Base-by-base conservation (phyloP, 2,888 invertebrate genomes). In the Drosophila incognita region DNA sequence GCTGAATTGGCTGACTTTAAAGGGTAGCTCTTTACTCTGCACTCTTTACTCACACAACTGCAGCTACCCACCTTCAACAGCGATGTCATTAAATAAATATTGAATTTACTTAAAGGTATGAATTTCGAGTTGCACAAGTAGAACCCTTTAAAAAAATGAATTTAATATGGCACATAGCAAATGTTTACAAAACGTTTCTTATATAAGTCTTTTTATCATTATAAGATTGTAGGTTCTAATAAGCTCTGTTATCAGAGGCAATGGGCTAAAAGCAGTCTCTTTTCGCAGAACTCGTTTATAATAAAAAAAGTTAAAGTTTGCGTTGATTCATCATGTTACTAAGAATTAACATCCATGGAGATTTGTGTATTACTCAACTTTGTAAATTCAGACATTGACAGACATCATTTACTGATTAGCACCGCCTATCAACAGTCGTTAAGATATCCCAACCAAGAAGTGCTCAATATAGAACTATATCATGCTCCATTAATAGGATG, bases 401-500 rank as follows among this genome's bases (percentile, higher is more conserved):
- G 6, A 8, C 29, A 24, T 36, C 29, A 24, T 11, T 38, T n/a
- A 53, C 27, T 66, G 53, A 69, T 66, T 54, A 68, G 40, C 35
- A n/a, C 35, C 21, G 38, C 21, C 70, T 31, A 74, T 83, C 72
- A 87, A 62, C 71, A 70, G 65, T 57, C 59, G 42, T 63, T 83
- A 60, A 67, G 81, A 78, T 60, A 76, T 56, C 46, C n/a, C 36
- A 54, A 49, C 56, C 49, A 63, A 46, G 5, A 49, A 64, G 29
- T 46, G 4, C 13, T 46, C 21, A 15, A 1, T 67, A 36, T n/a
- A 48, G 29, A 65, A 36, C 29, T 46, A 63, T 35, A 56, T 64
- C 36, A 57, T 69, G 84, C 61, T 65, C 74, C 76, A 89, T 84
- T 81, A 79, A 74, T 80, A 74, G 68, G 69, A 72, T 72, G 74